Conservation (phyloP, 2,113 vertebrate species). For the Anguilla rostrata region DNA sequence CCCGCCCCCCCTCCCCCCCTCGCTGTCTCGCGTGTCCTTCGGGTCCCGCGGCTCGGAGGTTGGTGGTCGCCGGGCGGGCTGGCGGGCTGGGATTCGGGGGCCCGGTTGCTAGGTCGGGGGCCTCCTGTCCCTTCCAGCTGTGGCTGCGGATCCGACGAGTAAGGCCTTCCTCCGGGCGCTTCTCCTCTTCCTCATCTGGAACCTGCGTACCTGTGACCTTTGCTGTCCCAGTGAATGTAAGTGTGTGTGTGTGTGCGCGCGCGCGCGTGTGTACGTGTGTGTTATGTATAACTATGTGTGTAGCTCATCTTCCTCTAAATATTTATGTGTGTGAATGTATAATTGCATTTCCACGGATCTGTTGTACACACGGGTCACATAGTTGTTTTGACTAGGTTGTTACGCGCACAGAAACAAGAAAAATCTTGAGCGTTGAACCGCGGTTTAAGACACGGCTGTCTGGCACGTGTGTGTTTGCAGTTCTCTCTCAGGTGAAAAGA, state of each 20-base stretch:
- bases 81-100: constrained; percentile 45
- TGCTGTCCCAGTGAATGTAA: constrained; percentile 6
- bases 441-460: too few relatives aligned
- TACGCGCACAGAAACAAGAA: too few relatives aligned
- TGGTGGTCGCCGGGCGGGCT: constrained; percentile 54
- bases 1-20: constrained; percentile 29
- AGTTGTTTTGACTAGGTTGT: too few relatives aligned
- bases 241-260: not conserved
- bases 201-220: not conserved
- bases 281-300: not conserved
- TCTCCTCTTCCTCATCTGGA: not conserved
- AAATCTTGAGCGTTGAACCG: too few relatives aligned
- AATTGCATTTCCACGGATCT: too few relatives aligned
- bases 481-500: not conserved
- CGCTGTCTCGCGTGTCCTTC: too few relatives aligned
- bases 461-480: not conserved
- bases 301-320: too few relatives aligned
- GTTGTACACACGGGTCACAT: too few relatives aligned
- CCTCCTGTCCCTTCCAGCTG: constrained; percentile 48
- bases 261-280: not conserved
- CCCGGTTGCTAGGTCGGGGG: constrained; percentile 61
- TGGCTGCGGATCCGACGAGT: not conserved
- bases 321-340: not conserved
- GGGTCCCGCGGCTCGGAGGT: constrained; percentile 26
- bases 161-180: not conserved